Evolutionary conservation across 1,140 invertebrate genomes (phyloP).

Genomic region (Harpegnathos saltator): DNA sequence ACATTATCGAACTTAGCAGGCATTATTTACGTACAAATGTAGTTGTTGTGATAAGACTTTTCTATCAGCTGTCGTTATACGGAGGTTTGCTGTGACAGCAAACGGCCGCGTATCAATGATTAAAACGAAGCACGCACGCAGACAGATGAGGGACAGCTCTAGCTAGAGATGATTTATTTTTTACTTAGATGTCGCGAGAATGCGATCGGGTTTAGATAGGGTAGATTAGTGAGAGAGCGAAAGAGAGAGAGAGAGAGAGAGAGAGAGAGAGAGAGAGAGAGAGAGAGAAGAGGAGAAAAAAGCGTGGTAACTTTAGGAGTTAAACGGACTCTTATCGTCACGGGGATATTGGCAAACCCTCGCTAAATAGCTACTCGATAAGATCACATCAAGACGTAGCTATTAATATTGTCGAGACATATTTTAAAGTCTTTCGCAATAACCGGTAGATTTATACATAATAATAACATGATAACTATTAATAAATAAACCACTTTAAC

Average conservation of each 20-base stretch:
- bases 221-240: constrained; percentile 51
- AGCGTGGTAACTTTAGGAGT: neutral
- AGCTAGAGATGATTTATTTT: constrained; percentile 71
- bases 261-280: too few species aligned
- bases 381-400: constrained; percentile 44
- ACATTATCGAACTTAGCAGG: constrained; percentile 35
- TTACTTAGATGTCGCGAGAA: constrained; percentile 63
- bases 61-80: constrained; percentile 38
- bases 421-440: constrained; percentile 63
- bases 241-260: too few species aligned
- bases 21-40: constrained; percentile 66
- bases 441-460: constrained; percentile 68
- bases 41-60: constrained; percentile 64
- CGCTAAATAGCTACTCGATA: constrained; percentile 60
- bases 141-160: constrained; percentile 28
- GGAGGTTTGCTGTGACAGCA: constrained; percentile 4
- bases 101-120: constrained; percentile 6
- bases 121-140: constrained; percentile 14
- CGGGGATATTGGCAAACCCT: constrained; percentile 73
- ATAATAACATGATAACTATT: constrained; percentile 21
- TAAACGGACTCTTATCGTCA: constrained; percentile 42
- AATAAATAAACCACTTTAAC: constrained; percentile 49
- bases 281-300: neutral
- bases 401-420: constrained; percentile 58
- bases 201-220: constrained; percentile 56